Conservation (phyloP, 2,797 vertebrate species). For the Lerista edwardsae region DNA sequence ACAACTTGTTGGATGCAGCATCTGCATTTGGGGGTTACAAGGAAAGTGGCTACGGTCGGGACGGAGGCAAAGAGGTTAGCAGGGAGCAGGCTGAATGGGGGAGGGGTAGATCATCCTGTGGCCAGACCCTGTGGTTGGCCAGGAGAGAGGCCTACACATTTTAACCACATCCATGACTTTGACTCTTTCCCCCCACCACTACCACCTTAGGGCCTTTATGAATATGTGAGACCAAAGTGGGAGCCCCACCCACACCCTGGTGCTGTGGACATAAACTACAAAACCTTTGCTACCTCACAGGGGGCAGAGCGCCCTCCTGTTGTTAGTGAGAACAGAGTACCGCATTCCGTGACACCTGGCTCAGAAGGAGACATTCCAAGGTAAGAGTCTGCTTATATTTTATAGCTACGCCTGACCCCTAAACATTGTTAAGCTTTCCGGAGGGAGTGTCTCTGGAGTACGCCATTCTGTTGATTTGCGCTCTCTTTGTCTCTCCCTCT, state of each 20-base stretch:
- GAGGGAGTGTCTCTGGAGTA: too few relatives aligned
- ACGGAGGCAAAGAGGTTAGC: slow-evolving; percentile 86
- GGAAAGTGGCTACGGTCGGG: slow-evolving; percentile 84
- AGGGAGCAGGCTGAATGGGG: not conserved
- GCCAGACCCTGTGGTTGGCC: not conserved
- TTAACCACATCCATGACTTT: not conserved
- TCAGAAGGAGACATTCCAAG: slow-evolving; percentile 40
- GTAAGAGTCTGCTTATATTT: not conserved
- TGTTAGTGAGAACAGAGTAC: slow-evolving; percentile 25
- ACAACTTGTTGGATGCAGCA: slow-evolving; percentile 83
- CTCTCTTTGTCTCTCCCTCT: too few relatives aligned
- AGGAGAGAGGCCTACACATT: too few relatives aligned
- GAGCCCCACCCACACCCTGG: slow-evolving; percentile 5
- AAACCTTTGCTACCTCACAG: slow-evolving; percentile 63
- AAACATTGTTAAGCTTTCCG: too few relatives aligned
- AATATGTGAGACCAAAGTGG: slow-evolving; percentile 63
- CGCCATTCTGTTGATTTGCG: too few relatives aligned
- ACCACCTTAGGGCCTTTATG: slow-evolving; percentile 68
- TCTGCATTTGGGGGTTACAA: slow-evolving; percentile 84
- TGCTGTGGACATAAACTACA: slow-evolving; percentile 51
- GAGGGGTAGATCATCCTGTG: not conserved
- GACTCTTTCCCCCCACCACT: not conserved
- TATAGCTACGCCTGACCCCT: not conserved
- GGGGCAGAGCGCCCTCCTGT: slow-evolving; percentile 21
- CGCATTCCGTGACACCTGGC: not conserved